Percentiles rank a stretch among this genome's conserved stretches.
Conservation (phyloP, 1,140 invertebrate species). For the Cotesia vestalis region DNA sequence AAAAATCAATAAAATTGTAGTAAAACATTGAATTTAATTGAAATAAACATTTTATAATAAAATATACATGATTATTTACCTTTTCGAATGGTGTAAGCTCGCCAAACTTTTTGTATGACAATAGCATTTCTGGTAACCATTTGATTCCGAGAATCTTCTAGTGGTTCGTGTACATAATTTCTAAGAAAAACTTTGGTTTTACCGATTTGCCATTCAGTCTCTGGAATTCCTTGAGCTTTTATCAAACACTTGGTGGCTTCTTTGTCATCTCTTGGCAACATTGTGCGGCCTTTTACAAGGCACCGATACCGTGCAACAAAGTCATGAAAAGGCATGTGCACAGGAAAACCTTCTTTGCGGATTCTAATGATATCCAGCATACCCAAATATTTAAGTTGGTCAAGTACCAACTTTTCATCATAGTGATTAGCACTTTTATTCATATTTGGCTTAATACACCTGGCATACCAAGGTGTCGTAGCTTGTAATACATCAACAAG, state of each 20-base stretch:
- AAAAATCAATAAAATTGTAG: conserved; percentile 27
- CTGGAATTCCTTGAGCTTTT: conserved; percentile 70
- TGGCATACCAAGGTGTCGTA: conserved; percentile 94
- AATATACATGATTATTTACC: conserved; percentile 57
- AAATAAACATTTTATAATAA: background rate
- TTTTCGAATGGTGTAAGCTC: conserved; percentile 71
- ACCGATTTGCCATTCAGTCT: conserved; percentile 90
- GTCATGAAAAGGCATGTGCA: conserved; percentile 82
- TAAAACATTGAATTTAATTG: background rate
- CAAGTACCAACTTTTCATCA: conserved; percentile 83
- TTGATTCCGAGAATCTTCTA: conserved; percentile 81
- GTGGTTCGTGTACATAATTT: conserved; percentile 83
- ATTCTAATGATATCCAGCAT: conserved; percentile 97
- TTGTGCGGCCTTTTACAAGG: conserved; percentile 62
- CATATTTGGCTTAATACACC: conserved; percentile 95
- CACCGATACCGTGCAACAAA: conserved; percentile 85
- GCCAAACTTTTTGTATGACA: conserved; percentile 82
- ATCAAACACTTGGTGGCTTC: conserved; percentile 71
- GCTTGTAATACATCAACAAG: conserved; percentile 90
- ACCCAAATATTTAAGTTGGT: conserved; percentile 91
- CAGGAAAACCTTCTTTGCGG: conserved; percentile 90
- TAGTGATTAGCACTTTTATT: conserved; percentile 87
- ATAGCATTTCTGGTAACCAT: conserved; percentile 78
- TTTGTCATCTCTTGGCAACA: conserved; percentile 58
- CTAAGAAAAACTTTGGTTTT: conserved; percentile 90